Evolutionary conservation across 2,113 vertebrate species (phyloP).

Genomic region (Euleptes europaea): DNA sequence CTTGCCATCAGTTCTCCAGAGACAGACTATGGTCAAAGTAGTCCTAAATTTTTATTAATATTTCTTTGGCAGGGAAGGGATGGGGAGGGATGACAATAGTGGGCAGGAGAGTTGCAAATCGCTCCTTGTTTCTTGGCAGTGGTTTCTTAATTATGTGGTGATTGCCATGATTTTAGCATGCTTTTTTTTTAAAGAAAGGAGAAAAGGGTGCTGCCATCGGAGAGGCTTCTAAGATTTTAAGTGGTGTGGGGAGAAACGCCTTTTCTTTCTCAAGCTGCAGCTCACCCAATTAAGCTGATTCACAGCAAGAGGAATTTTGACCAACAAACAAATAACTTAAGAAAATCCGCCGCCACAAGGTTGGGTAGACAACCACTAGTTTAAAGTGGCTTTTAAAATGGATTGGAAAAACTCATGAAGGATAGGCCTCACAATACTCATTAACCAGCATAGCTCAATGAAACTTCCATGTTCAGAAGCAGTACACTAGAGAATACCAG

Average conservation of each 20-base stretch:
- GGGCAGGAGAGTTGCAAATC: too few relatives aligned
- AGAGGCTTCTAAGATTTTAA: neutral
- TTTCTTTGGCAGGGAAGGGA: too few relatives aligned
- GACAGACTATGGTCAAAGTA: neutral
- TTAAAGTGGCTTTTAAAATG: neutral
- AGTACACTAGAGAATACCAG: neutral
- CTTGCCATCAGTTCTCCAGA: neutral
- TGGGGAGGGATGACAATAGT: neutral
- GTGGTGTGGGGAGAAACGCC: neutral
- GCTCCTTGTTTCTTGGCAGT: too few relatives aligned
- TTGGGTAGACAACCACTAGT: too few relatives aligned
- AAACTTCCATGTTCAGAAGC: neutral
- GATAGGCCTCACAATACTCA: neutral
- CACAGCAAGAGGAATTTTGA: neutral
- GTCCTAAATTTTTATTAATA: neutral
- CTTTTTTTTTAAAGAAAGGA: neutral
- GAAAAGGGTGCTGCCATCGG: too few relatives aligned
- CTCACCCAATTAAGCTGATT: neutral
- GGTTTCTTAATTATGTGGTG: too few relatives aligned
- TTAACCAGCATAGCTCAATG: neutral
- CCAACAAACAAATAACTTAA: neutral
- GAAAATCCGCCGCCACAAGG: neutral
- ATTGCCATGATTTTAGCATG: neutral
- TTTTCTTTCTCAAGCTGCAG: neutral
- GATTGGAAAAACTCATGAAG: neutral